These are phyloP conservation scores for Alaudala cheleensis DNA, from an alignment of 2,113 vertebrate species.

Conservation along the genomic window DNA sequence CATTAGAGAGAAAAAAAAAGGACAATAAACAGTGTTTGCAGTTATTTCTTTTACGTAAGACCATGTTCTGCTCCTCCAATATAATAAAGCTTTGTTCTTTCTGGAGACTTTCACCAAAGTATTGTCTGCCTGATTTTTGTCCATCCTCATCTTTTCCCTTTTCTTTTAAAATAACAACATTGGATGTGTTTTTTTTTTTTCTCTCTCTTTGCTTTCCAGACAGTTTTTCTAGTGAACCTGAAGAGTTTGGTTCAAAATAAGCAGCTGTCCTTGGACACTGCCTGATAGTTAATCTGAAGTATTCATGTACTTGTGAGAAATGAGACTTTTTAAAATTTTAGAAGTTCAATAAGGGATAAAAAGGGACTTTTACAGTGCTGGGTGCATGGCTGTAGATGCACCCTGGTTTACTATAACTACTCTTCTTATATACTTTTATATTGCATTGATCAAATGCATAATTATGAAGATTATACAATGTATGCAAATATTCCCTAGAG, in stretches of 20 bases:
- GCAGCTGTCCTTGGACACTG: background rate
- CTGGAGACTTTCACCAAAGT: background rate
- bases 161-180: background rate
- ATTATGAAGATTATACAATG: background rate
- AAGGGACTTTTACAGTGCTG: background rate
- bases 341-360: background rate
- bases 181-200: background rate
- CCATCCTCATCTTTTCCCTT: background rate
- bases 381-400: background rate
- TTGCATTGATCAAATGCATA: background rate
- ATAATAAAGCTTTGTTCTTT: background rate
- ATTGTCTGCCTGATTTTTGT: background rate
- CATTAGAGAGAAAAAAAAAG: background rate
- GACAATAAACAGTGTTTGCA: background rate
- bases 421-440: background rate
- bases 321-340: background rate
- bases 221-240: background rate
- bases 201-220: background rate
- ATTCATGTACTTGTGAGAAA: background rate
- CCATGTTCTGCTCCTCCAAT: background rate
- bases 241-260: background rate
- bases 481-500: background rate
- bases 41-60: background rate
- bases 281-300: background rate
- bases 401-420: background rate